Conservation (phyloP, 2,888 invertebrate species). For the Baccha elongata region DNA sequence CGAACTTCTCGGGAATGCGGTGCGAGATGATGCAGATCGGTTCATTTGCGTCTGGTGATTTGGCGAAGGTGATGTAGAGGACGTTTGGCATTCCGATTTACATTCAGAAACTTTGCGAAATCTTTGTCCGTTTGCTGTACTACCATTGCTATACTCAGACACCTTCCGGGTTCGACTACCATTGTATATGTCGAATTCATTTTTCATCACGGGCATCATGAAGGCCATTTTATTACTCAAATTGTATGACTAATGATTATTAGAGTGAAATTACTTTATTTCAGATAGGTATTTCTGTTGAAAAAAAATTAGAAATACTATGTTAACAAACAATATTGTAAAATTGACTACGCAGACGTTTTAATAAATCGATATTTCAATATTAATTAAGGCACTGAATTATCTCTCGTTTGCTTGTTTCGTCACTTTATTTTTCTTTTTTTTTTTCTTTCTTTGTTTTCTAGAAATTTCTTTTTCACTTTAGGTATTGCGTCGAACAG, state of each 20-base stretch:
- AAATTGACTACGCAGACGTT: neutral
- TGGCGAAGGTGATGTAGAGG: slow-evolving; percentile 86
- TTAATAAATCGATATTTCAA: slow-evolving; percentile 47
- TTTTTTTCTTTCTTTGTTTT: slow-evolving; percentile 27
- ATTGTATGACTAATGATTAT: neutral
- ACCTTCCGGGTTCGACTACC: slow-evolving; percentile 88
- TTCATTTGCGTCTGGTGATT: slow-evolving; percentile 82
- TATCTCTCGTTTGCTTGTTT: slow-evolving; percentile 45
- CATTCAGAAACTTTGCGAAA: slow-evolving; percentile 86
- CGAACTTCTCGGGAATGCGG: slow-evolving; percentile 85
- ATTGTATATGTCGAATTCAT: slow-evolving; percentile 96
- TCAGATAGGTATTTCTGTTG: neutral
- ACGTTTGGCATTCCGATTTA: slow-evolving; percentile 85
- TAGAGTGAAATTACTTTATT: neutral
- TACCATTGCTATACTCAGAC: slow-evolving; percentile 87
- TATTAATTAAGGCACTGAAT: slow-evolving; percentile 62
- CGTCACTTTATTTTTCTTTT: slow-evolving; percentile 28
- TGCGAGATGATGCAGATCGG: slow-evolving; percentile 83
- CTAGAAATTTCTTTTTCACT: slow-evolving; percentile 43
- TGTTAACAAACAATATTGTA: neutral
- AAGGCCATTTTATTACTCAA: slow-evolving; percentile 88
- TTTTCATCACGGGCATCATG: slow-evolving; percentile 97
- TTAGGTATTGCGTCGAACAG: slow-evolving; percentile 12
- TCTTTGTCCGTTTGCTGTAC: slow-evolving; percentile 80
- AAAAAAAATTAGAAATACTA: neutral